Percentiles rank a stretch among this genome's conserved stretches.
These are phyloP conservation scores for Sarcophaga variegata DNA, from an alignment of 2,888 invertebrate species.

Conservation along the genomic window DNA sequence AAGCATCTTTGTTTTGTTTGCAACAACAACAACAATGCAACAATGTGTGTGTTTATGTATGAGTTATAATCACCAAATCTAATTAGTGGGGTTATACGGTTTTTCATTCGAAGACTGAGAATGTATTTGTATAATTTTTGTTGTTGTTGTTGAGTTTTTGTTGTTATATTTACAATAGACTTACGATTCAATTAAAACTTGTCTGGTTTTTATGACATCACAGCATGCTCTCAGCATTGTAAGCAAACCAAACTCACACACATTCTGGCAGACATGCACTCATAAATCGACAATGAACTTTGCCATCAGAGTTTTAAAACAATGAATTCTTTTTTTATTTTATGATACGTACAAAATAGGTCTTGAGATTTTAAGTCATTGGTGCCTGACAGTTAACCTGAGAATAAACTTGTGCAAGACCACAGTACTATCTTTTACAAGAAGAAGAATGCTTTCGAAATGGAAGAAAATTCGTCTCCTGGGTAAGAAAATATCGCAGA, in stretches of 20 bases:
- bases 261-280: background rate
- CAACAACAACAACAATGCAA: too few species aligned
- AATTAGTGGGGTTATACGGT: conserved; percentile 20
- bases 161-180: conserved; percentile 31
- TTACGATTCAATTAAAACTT: conserved; percentile 60
- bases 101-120: background rate
- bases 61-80: conserved; percentile 18
- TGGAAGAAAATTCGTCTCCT: too few species aligned
- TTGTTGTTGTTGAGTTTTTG: background rate
- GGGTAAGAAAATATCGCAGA: too few species aligned
- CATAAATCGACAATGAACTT: background rate
- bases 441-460: too few species aligned
- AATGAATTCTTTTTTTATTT: background rate
- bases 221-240: background rate
- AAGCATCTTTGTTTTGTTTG: background rate
- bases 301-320: background rate
- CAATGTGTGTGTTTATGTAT: background rate
- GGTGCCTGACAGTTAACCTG: too few species aligned
- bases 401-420: too few species aligned
- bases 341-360: background rate
- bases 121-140: background rate
- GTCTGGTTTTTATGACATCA: conserved; percentile 45
- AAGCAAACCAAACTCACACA: background rate
- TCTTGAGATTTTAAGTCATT: too few species aligned
- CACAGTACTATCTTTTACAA: too few species aligned